Conservation (phyloP, 2,888 invertebrate species). For the Cataglyphis cursor region DNA sequence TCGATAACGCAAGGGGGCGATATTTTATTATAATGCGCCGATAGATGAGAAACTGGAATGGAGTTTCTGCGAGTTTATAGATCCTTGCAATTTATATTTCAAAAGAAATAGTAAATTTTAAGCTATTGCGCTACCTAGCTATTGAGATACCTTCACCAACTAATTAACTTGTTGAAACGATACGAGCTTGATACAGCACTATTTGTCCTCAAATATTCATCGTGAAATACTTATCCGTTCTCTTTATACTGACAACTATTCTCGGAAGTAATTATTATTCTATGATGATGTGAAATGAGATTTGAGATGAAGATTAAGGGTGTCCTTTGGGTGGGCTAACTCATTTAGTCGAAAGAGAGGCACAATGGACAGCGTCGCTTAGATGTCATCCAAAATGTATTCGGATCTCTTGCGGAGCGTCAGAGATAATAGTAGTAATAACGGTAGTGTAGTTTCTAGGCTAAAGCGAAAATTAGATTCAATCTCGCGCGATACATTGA, state of each 20-base stretch:
- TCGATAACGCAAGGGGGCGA: constrained; percentile 13
- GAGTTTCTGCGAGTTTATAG: not conserved
- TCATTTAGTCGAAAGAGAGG: constrained; percentile 27
- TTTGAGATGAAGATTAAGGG: constrained; percentile 45
- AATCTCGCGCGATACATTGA: not conserved
- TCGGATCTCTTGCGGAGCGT: constrained; percentile 18
- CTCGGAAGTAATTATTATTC: constrained; percentile 33
- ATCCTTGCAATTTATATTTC: not conserved
- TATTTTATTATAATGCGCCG: constrained; percentile 29
- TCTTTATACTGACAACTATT: not conserved
- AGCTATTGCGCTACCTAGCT: too few species aligned
- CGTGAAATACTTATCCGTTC: not conserved
- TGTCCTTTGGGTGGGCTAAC: constrained; percentile 47
- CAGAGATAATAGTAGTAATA: constrained; percentile 38
- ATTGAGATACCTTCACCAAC: not conserved
- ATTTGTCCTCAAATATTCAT: not conserved
- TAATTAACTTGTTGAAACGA: not conserved
- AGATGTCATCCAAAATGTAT: constrained; percentile 28
- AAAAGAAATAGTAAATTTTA: not conserved
- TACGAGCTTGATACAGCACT: not conserved
- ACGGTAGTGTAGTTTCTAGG: not conserved
- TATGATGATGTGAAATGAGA: constrained; percentile 20
- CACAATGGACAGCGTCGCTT: constrained; percentile 52
- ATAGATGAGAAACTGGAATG: constrained; percentile 13
- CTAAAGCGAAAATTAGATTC: not conserved